Evolutionary conservation across 2,888 invertebrate genomes (phyloP).

Genomic region (Venusia cambrica): DNA sequence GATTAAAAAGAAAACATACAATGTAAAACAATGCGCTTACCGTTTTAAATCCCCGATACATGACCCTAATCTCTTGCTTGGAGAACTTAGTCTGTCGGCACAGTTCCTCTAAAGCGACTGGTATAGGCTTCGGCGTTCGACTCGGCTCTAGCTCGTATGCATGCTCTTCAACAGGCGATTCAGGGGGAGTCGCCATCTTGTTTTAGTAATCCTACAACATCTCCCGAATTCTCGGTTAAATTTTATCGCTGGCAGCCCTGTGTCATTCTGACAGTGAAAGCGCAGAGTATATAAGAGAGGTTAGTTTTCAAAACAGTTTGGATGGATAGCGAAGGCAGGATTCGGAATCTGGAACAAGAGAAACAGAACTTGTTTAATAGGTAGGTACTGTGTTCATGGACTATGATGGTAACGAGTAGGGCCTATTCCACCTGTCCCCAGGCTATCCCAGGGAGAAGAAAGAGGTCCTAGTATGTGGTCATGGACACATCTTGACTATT

Average conservation of each 20-base stretch:
- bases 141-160: conserved; percentile 92
- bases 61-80: conserved; percentile 96
- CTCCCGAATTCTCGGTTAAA: conserved; percentile 15
- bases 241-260: conserved; percentile 21
- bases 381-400: too few relatives aligned
- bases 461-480: too few relatives aligned
- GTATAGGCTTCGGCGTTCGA: conserved; percentile 89
- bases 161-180: conserved; percentile 92
- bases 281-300: conserved; percentile 10
- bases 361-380: conserved; percentile 12
- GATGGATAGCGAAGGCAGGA: conserved; percentile 48
- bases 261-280: conserved; percentile 27
- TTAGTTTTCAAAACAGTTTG: conserved; percentile 25
- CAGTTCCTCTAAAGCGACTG: conserved; percentile 93
- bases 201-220: conserved; percentile 14
- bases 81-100: conserved; percentile 97
- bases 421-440: too few relatives aligned
- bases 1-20: too few relatives aligned
- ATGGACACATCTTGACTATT: too few relatives aligned
- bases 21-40: conserved; percentile 75
- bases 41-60: conserved; percentile 99
- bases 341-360: conserved; percentile 48
- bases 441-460: too few relatives aligned
- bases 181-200: conserved; percentile 91
- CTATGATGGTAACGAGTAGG: too few relatives aligned